Conservation (phyloP, 2,113 vertebrate species). For the Otolemur garnettii region DNA sequence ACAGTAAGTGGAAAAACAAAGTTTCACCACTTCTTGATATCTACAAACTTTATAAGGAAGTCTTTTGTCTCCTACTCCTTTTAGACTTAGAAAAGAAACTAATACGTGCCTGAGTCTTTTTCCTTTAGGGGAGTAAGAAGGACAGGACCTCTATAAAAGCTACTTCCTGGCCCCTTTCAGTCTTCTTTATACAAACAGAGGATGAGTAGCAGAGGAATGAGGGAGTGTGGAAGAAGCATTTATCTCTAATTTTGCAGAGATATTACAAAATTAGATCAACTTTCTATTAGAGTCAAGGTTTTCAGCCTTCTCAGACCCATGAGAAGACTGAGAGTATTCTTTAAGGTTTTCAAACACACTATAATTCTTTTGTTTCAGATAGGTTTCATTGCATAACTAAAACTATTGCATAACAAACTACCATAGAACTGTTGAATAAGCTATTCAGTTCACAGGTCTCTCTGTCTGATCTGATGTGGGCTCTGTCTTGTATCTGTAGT, state of each 20-base stretch:
- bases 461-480: neutral
- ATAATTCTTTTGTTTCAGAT: neutral
- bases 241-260: neutral
- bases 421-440: neutral
- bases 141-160: neutral
- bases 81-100: neutral
- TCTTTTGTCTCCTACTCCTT: neutral
- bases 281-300: too few relatives aligned
- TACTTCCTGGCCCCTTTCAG: neutral
- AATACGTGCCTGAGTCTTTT: neutral
- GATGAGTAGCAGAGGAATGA: neutral
- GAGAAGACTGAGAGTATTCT: neutral
- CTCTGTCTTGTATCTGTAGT: neutral
- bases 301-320: too few relatives aligned
- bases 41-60: neutral
- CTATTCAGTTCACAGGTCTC: neutral
- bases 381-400: neutral
- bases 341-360: slow-evolving; percentile 7
- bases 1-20: neutral
- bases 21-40: neutral
- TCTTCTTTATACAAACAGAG: neutral
- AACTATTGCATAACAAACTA: neutral
- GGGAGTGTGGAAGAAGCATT: neutral
- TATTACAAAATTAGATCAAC: too few relatives aligned
- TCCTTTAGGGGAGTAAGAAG: neutral